These are phyloP conservation scores for Semaprochilodus insignis DNA, from an alignment of 2,797 vertebrate genomes.

Conservation along the genomic window DNA sequence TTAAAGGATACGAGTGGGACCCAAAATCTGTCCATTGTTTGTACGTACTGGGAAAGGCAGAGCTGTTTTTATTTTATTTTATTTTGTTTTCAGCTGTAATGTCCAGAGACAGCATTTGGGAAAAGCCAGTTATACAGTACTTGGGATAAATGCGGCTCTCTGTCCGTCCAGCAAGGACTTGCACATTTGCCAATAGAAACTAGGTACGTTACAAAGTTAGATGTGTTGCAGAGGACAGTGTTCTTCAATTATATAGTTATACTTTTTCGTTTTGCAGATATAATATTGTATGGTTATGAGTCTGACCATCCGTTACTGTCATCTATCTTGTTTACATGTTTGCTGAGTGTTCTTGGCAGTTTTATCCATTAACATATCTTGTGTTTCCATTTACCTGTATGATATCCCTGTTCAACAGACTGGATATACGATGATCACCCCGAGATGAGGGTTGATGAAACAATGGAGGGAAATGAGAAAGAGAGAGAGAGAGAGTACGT, in stretches of 20 bases:
- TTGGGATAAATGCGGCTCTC: too few relatives aligned
- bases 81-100: too few relatives aligned
- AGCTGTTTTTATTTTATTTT: background rate
- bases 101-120: too few relatives aligned
- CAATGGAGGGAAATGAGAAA: background rate
- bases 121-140: too few relatives aligned
- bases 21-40: background rate
- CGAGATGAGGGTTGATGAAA: conserved; percentile 17
- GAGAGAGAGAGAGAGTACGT: conserved; percentile 34
- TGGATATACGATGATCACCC: background rate
- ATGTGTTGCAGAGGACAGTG: background rate
- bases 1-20: background rate
- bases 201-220: background rate
- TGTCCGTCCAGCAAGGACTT: too few relatives aligned
- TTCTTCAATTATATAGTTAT: background rate
- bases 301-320: too few relatives aligned
- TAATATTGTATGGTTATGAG: too few relatives aligned
- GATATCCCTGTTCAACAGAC: conserved; percentile 23
- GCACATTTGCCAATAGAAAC: background rate
- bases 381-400: background rate
- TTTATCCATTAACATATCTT: background rate
- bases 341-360: background rate
- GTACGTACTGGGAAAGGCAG: background rate
- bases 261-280: too few relatives aligned
- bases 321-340: background rate